Percentiles rank a stretch among this genome's conserved stretches.
Evolutionary conservation across 2,888 invertebrate species (phyloP).

Genomic region (Morpho achilles): DNA sequence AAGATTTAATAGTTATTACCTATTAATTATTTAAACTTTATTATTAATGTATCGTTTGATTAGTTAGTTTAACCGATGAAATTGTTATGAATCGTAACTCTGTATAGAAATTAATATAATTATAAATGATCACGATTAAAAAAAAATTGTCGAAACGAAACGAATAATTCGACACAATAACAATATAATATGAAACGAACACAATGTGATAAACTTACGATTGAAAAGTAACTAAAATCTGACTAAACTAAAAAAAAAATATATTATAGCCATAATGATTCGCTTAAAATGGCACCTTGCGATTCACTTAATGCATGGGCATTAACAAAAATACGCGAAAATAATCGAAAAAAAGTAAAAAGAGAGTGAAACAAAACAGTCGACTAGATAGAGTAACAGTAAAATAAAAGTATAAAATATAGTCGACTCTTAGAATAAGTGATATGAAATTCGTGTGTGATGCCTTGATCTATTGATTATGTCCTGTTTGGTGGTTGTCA

Average conservation of each 20-base stretch:
- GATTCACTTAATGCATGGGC: slow-evolving; percentile 60
- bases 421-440: slow-evolving; percentile 33
- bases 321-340: slow-evolving; percentile 35
- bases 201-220: slow-evolving; percentile 59
- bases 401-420: slow-evolving; percentile 29
- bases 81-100: slow-evolving; percentile 13
- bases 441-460: slow-evolving; percentile 29
- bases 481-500: slow-evolving; percentile 33
- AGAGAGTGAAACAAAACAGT: slow-evolving; percentile 25
- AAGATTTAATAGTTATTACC: slow-evolving; percentile 62
- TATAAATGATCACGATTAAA: slow-evolving; percentile 42
- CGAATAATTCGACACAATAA: slow-evolving; percentile 36
- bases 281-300: slow-evolving; percentile 68
- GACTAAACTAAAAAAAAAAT: slow-evolving; percentile 54
- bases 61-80: slow-evolving; percentile 28
- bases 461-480: slow-evolving; percentile 29
- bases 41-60: slow-evolving; percentile 54
- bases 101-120: slow-evolving; percentile 6
- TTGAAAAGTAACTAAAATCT: slow-evolving; percentile 54
- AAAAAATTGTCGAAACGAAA: slow-evolving; percentile 38
- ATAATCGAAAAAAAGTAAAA: slow-evolving; percentile 30
- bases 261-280: slow-evolving; percentile 67
- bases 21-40: slow-evolving; percentile 55
- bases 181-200: slow-evolving; percentile 54
- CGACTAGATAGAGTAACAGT: slow-evolving; percentile 38